Percentiles rank a stretch among this genome's conserved stretches.
phyloP scores from a whole-genome alignment of 2,113 vertebrate species.

The Tangachromis dhanisi region DNA sequence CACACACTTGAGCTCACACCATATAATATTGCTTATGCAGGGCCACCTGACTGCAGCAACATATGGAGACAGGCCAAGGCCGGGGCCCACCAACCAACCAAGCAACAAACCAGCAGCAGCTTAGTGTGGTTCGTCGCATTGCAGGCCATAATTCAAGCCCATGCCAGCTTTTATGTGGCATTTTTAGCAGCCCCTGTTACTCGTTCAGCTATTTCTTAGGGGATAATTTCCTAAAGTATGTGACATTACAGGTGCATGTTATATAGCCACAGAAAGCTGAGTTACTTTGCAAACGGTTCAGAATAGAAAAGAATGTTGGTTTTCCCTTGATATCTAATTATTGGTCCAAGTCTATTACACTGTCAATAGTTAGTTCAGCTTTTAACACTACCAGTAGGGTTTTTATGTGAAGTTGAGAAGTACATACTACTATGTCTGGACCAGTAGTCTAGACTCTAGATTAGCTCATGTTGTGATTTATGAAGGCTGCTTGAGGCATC shows the following conservation, averaged over 20 bases:
- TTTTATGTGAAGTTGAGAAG: slow-evolving; percentile 54
- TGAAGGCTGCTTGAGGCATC: slow-evolving; percentile 60
- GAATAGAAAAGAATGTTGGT: slow-evolving; percentile 39
- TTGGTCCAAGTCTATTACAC: slow-evolving; percentile 26
- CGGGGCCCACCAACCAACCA: slow-evolving; percentile 45
- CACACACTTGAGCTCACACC: slow-evolving; percentile 23
- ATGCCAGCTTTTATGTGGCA: slow-evolving; percentile 65
- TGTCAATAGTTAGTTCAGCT: slow-evolving; percentile 38
- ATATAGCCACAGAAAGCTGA: slow-evolving; percentile 27
- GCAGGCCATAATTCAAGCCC: slow-evolving; percentile 67
- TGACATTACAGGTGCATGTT: slow-evolving; percentile 65
- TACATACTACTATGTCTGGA: slow-evolving; percentile 54
- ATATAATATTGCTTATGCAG: slow-evolving; percentile 39
- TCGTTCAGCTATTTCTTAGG: slow-evolving; percentile 54
- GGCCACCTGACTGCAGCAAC: slow-evolving; percentile 74
- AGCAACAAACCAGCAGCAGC: slow-evolving; percentile 34
- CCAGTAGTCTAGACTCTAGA: slow-evolving; percentile 62
- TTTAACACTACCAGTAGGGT: slow-evolving; percentile 48
- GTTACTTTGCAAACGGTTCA: slow-evolving; percentile 3
- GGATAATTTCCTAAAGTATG: slow-evolving; percentile 59
- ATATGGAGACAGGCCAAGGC: slow-evolving; percentile 43
- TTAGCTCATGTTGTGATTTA: slow-evolving; percentile 66
- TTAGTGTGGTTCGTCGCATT: slow-evolving; percentile 42
- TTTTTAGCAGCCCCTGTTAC: slow-evolving; percentile 67
- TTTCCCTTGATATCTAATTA: slow-evolving; percentile 61